Evolutionary conservation across 2,888 invertebrate genomes (phyloP).

Genomic region (Aleiodes testaceus): DNA sequence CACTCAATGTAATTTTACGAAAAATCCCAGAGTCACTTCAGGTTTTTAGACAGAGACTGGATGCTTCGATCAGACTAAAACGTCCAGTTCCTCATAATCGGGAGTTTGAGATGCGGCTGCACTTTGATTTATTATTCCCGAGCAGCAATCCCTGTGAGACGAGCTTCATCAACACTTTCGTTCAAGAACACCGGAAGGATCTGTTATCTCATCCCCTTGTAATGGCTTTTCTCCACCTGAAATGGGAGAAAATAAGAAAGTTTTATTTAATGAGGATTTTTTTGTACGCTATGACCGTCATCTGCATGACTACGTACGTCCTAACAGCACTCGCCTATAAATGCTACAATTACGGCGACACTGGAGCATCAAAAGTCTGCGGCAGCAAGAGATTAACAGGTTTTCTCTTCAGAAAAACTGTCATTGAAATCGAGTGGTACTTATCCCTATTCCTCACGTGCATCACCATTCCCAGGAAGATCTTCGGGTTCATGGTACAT

Average conservation of each 20-base stretch:
- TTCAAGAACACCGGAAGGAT: constrained; percentile 73
- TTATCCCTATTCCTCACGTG: constrained; percentile 64
- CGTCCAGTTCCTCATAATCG: constrained; percentile 67
- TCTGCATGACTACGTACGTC: constrained; percentile 69
- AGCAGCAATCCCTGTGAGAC: constrained; percentile 70
- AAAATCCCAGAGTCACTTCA: constrained; percentile 73
- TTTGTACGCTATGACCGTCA: constrained; percentile 67
- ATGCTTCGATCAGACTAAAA: constrained; percentile 67
- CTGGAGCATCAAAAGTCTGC: constrained; percentile 62
- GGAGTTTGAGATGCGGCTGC: constrained; percentile 69
- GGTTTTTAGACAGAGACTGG: constrained; percentile 71
- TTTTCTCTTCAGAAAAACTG: constrained; percentile 62
- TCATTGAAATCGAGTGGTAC: constrained; percentile 69
- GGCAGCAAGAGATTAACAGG: constrained; percentile 61
- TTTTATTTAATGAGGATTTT: constrained; percentile 70
- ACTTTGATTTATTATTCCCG: constrained; percentile 70
- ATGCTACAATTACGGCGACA: constrained; percentile 65
- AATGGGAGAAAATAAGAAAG: constrained; percentile 74
- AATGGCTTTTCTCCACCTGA: constrained; percentile 73
- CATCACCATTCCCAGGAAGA: constrained; percentile 68
- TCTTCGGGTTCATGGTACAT: constrained; percentile 69
- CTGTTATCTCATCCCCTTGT: constrained; percentile 73
- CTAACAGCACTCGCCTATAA: constrained; percentile 68
- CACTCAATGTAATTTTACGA: constrained; percentile 71
- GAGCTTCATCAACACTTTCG: constrained; percentile 72